Evolutionary conservation across 2,113 vertebrate species (phyloP).

Genomic region (Mesocricetus auratus): DNA sequence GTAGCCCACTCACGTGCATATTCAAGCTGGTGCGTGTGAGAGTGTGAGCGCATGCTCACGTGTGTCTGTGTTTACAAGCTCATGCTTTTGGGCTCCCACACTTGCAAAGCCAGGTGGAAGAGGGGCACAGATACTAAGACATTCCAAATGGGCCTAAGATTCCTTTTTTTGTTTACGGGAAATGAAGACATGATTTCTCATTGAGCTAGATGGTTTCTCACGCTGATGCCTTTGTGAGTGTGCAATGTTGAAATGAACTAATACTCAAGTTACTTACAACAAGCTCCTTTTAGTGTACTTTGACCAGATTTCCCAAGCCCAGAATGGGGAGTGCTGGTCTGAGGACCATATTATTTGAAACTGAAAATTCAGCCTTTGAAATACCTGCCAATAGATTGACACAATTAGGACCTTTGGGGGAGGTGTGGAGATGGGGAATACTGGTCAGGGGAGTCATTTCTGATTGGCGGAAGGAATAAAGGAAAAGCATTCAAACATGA

Average conservation of each 20-base stretch:
- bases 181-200: conserved; percentile 17
- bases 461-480: neutral
- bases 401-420: neutral
- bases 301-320: conserved; percentile 26
- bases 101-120: neutral
- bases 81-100: neutral
- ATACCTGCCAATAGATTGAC: neutral
- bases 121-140: neutral
- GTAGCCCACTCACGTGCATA: neutral
- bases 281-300: neutral
- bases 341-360: conserved; percentile 4
- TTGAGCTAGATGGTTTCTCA: neutral
- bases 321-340: neutral
- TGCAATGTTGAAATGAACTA: neutral
- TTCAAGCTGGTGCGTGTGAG: neutral
- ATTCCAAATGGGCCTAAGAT: neutral
- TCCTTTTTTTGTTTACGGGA: conserved; percentile 16
- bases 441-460: neutral
- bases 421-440: neutral
- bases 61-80: neutral
- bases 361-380: neutral
- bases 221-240: neutral
- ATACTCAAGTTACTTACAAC: conserved; percentile 7
- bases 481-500: neutral
- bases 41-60: neutral